Conservation (phyloP, 53 echinoderm and acorn worm species). For the Echinometra lucunter region DNA sequence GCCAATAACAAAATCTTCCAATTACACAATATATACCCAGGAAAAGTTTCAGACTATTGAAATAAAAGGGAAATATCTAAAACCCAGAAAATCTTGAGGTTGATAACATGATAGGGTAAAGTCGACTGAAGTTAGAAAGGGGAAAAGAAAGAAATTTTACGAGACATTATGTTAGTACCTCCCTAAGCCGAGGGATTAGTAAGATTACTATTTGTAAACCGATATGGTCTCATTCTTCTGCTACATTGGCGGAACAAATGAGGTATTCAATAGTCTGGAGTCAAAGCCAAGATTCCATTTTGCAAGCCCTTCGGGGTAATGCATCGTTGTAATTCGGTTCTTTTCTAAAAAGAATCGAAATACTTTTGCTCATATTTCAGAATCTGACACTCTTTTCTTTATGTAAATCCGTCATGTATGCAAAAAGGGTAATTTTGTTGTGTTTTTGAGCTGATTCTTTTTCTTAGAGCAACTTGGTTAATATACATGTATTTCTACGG, state of each 20-base stretch:
- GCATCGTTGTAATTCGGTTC: conserved; percentile 4
- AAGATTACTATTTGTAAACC: conserved; percentile 64
- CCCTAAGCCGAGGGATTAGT: conserved; percentile 63
- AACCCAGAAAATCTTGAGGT: neutral
- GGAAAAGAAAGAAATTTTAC: conserved; percentile 22
- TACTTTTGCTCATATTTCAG: conserved; percentile 46
- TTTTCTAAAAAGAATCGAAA: neutral
- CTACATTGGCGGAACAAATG: conserved; percentile 37
- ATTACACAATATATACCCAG: conserved; percentile 31
- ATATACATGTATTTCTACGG: too few relatives aligned
- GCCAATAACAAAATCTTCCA: conserved; percentile 14
- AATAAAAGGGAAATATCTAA: neutral
- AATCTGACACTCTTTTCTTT: neutral
- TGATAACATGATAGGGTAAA: conserved; percentile 30
- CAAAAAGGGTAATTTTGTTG: neutral
- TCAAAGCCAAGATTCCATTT: conserved; percentile 54
- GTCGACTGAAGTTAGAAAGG: neutral
- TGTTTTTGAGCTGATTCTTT: neutral
- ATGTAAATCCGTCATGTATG: neutral
- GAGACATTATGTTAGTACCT: conserved; percentile 31
- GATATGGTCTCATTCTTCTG: conserved; percentile 50
- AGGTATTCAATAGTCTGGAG: conserved; percentile 24
- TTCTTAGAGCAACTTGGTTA: neutral
- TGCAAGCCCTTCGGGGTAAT: conserved; percentile 56
- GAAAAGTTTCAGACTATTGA: neutral